Evolutionary conservation across 2,888 invertebrate genomes (phyloP), one percentile per base, ranked within the genome.

Genomic region (Folsomia manolachei): DNA sequence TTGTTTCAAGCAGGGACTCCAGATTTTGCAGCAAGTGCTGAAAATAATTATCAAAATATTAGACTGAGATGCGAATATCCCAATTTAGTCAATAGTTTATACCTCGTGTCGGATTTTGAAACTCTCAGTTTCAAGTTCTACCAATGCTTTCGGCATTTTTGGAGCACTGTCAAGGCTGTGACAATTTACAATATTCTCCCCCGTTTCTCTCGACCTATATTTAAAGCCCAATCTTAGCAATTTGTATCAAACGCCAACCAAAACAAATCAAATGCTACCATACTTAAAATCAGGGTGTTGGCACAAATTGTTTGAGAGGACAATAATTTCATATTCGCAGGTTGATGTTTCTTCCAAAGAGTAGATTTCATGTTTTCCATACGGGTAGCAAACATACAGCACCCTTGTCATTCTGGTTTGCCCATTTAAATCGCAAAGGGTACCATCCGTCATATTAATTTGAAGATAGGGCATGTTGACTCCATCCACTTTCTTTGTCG

Each of bases 301-400:
- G 82, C 99, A 99, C 0, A 99, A 86, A 11, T 91, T 84, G 0
- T 93, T 91, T 0, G 97, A 94, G 24, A 97, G 86, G 18, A 98
- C 91, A 18, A 97, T 89, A 1, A 90, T 90, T 84, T 97, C 97
- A 83, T 98, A 98, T 83, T 95, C 93, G 83, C 98, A 98, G 0
- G 94, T 95, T 0, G 94, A 91, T 0, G 90, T 92, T 84, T 97
- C 97, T 82, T 96, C 96, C 75, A 97, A 88, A 0, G 94, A 93
- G 83, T 93, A 94, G 1, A 97, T 90, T 83, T 97, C 96, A 81
- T 95, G 94, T 81, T 93, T 92, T 1, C 94, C 93, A 81, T 93
- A 91, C 1, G 88, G 88, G 82, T 91, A 93, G 85, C 97, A 97
- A 0, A 96, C 92, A 82, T 97, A 97, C 0, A 91, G 86, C 1